Conservation (phyloP, 2,888 invertebrate species). For the Drosophila aldrichi region DNA sequence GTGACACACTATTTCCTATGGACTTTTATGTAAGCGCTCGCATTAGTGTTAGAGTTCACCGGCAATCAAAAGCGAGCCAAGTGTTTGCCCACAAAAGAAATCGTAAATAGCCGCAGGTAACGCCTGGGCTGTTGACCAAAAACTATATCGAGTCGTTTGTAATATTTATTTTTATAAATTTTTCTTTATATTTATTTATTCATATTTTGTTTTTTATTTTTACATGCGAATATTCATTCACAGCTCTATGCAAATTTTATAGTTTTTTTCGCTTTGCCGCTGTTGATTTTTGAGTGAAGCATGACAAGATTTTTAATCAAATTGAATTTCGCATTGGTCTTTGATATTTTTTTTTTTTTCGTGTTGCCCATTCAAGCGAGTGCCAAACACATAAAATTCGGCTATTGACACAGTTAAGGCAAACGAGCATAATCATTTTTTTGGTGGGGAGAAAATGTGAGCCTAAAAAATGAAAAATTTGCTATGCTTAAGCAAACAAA, state of each 20-base stretch:
- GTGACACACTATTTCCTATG: constrained; percentile 35
- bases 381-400: constrained; percentile 66
- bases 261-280: constrained; percentile 20
- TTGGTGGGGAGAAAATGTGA: constrained; percentile 24
- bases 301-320: constrained; percentile 76
- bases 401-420: constrained; percentile 75
- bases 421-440: constrained; percentile 52
- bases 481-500: constrained; percentile 22
- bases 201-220: constrained; percentile 30
- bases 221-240: constrained; percentile 56
- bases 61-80: constrained; percentile 70
- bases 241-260: constrained; percentile 68
- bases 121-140: constrained; percentile 14
- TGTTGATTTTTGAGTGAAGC: constrained; percentile 68
- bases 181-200: constrained; percentile 42
- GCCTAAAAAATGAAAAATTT: constrained; percentile 18
- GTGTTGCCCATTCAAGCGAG: constrained; percentile 37
- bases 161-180: constrained; percentile 46
- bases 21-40: constrained; percentile 53
- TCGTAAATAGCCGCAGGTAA: constrained; percentile 56
- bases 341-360: constrained; percentile 9
- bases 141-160: constrained; percentile 48
- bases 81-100: constrained; percentile 68
- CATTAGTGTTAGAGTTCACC: neutral
- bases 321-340: constrained; percentile 41